Base-by-base conservation (phyloP, 2,797 vertebrate genomes). In the Epinephelus coioides region DNA sequence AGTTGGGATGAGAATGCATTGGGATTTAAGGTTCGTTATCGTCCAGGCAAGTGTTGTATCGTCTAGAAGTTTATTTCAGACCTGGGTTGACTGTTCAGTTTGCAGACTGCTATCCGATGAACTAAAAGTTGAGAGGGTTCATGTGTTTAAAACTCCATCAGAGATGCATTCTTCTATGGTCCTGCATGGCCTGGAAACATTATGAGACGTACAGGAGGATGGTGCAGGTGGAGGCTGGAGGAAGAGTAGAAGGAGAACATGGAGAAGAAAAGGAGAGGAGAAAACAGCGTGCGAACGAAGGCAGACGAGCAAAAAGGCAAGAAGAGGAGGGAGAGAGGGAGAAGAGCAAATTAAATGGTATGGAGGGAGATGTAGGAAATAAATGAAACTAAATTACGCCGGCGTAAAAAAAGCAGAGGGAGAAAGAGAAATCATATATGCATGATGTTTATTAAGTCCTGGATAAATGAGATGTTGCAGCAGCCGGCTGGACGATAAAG, bases 401-500 rank as follows among this genome's bases (percentile, higher is more conserved):
- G 21, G 21, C 21, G 21, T 21, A 21, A 21, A 21, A 21, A 21
- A 21, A 21, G 21, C 23, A 51, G n/a, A 59, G 91, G 19, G 34
- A 55, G 40, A 49, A 49, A 64, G 19, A 75, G 60, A 70, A 84
- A 77, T 89, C 75, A 76, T 75, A 69, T 55, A 72, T 80, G 79
- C 85, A 38, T 77, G 64, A 90, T 93, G 92, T 94, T 95, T 94
- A 92, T 94, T 90, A 92, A 81, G 69, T 76, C 65, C 25, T 0
- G 81, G 88, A 86, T 91, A 89, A 94, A 95, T 93, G 86, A 94
- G 92, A 91, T 89, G 91, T 80, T 87, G 79, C 86, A 82, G 79
- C 85, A 89, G 88, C 87, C 68, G 79, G 80, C 84, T 53, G 86
- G 44, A 89, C 89, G 71, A 92, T 87, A 89, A 91, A 93, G 74